Base-by-base conservation (phyloP, 2,888 invertebrate species). In the Euproctis similis region DNA sequence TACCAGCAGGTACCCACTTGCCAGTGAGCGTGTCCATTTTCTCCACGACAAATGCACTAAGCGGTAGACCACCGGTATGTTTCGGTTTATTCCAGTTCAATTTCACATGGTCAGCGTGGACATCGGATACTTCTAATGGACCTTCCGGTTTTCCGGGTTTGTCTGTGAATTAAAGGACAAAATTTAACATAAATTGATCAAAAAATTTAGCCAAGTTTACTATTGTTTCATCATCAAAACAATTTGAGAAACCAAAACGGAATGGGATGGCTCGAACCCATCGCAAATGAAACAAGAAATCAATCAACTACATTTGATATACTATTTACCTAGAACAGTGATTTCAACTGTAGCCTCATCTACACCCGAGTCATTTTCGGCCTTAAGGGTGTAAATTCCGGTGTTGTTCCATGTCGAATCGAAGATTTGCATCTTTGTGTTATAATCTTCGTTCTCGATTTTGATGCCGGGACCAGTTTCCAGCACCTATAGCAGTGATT, bases 331-430 rank as follows among this genome's bases (percentile, higher is more conserved):
- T 23, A 94, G 85, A 28, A 96, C 90, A 42, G 90, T 92, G 14
- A 99, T 92, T 69, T 98, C 97, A 5, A 98, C 93, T 0, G 94
- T 92, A 24, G 96, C 97, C 65, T 96, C 94, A 71, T 99, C 99
- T 7, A 91, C 88, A 5, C 98, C 98, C 16, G 95, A 95, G 14
- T 92, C 91, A 68, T 99, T 99, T 57, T 94, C 94, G 1, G 98
- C 97, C 53, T 90, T 92, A 24, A 99, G 89, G 2, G 92, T 93
- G 76, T 98, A 98, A 14, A 91, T 88, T 4, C 97, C 98, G 9
- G 96, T 93, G 64, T 96, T 91, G 54, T 90, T 92, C 51, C 98
- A 90, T 2, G 88, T 87, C 1, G 96, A 91, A 39, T 95, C 93
- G 21, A 89, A 89, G 46, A 98, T 77, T 16, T 90, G 88, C 10